A percentile compares a stretch with the other conserved stretches of the same genome.
These are phyloP conservation scores for Montipora capitata DNA, from an alignment of 92 coral and sea anemone species.

Conservation along the genomic window DNA sequence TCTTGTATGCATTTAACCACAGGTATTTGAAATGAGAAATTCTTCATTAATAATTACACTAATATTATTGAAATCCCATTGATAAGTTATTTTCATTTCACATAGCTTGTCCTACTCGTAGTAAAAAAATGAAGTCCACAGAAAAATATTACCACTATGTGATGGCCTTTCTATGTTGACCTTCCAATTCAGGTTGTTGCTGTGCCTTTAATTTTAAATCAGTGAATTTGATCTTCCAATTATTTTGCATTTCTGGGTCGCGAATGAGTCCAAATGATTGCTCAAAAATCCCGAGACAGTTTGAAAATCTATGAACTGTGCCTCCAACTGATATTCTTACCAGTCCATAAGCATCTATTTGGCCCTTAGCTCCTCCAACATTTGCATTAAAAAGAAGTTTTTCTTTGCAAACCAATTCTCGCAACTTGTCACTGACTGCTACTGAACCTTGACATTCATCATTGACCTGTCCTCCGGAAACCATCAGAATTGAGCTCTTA, in stretches of 20 bases:
- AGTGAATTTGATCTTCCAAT: slow-evolving; percentile 98
- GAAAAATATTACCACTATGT: not conserved
- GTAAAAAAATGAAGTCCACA: too few relatives aligned
- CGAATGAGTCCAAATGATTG: slow-evolving; percentile 95
- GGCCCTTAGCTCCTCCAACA: slow-evolving; percentile 79
- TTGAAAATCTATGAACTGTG: slow-evolving; percentile 90
- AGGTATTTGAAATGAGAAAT: too few relatives aligned
- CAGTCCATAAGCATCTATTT: slow-evolving; percentile 89
- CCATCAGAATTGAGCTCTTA: slow-evolving; percentile 76
- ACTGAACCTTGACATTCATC: slow-evolving; percentile 86
- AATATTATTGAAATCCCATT: too few relatives aligned
- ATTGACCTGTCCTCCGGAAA: slow-evolving; percentile 62
- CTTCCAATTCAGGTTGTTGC: slow-evolving; percentile 60
- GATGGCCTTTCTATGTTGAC: slow-evolving; percentile 30
- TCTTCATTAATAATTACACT: too few relatives aligned
- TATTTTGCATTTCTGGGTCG: slow-evolving; percentile 91
- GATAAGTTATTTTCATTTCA: too few relatives aligned
- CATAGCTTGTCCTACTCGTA: too few relatives aligned
- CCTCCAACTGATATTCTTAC: slow-evolving; percentile 88
- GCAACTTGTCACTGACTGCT: slow-evolving; percentile 87
- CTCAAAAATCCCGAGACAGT: slow-evolving; percentile 93
- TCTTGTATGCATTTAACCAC: too few relatives aligned
- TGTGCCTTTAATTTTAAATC: slow-evolving; percentile 90
- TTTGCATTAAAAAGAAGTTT: slow-evolving; percentile 88
- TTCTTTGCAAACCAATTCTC: slow-evolving; percentile 81